Evolutionary conservation across 2,113 vertebrate genomes (phyloP).

Genomic region (Hystrix cristata): DNA sequence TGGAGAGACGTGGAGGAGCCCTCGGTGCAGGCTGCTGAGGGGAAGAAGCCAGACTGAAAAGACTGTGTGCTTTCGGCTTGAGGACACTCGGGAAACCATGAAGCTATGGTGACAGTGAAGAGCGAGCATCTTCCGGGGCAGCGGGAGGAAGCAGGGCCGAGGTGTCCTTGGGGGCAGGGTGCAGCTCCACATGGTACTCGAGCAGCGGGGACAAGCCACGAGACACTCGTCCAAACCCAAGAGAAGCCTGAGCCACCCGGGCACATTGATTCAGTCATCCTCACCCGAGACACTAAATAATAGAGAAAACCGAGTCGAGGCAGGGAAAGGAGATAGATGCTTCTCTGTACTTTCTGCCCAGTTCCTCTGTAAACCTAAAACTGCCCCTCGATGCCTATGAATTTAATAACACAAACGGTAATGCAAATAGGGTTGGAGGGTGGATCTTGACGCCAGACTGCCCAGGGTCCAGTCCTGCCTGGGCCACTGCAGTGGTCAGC

Average conservation of each 20-base stretch:
- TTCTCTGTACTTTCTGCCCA: not conserved
- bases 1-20: not conserved
- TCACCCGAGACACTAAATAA: too few relatives aligned
- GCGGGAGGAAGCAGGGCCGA: too few relatives aligned
- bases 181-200: not conserved
- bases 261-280: not conserved
- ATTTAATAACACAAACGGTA: not conserved
- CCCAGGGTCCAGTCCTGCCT: too few relatives aligned
- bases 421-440: not conserved
- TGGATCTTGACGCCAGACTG: not conserved
- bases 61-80: accelerated
- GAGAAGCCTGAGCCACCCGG: not conserved
- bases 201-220: not conserved
- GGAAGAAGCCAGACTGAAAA: not conserved
- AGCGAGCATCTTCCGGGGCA: too few relatives aligned
- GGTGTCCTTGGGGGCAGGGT: not conserved
- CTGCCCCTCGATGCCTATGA: not conserved
- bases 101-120: too few relatives aligned
- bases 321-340: accelerated
- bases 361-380: not conserved
- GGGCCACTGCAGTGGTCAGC: not conserved
- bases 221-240: not conserved
- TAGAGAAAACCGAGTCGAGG: accelerated
- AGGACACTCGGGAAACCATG: not conserved
- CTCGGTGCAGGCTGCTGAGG: accelerated